phyloP scores from a whole-genome alignment of 37 sponge, comb jelly and placozoan species.

The Haliclona indistincta region DNA sequence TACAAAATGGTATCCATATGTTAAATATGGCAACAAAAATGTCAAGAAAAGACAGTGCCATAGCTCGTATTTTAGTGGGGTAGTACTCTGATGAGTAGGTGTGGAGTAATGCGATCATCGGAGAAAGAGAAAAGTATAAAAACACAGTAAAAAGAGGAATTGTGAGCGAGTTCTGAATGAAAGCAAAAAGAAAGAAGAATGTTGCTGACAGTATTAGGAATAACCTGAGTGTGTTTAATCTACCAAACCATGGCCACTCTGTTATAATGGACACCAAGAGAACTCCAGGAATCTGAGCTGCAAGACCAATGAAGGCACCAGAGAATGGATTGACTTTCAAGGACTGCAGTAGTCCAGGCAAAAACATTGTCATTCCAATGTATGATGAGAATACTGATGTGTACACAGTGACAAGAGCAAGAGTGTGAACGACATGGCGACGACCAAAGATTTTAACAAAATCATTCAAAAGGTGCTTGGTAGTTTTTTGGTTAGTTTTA shows the following conservation, averaged over 20 bases:
- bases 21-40: not conserved
- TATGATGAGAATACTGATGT: slow-evolving; percentile 7
- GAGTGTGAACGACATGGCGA: slow-evolving; percentile 22
- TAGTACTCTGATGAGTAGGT: slow-evolving; percentile 61
- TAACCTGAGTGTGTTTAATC: slow-evolving; percentile 55
- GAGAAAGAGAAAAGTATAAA: slow-evolving; percentile 44
- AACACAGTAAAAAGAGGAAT: slow-evolving; percentile 41
- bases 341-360: slow-evolving; percentile 22
- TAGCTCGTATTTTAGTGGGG: slow-evolving; percentile 42
- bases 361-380: slow-evolving; percentile 32
- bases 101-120: slow-evolving; percentile 38
- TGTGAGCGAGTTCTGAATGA: slow-evolving; percentile 20
- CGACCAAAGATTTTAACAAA: slow-evolving; percentile 26
- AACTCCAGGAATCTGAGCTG: slow-evolving; percentile 62
- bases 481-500: not conserved
- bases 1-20: slow-evolving; percentile 21
- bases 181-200: slow-evolving; percentile 39
- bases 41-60: slow-evolving; percentile 13
- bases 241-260: slow-evolving; percentile 57
- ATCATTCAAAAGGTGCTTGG: not conserved
- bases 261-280: slow-evolving; percentile 53
- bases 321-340: slow-evolving; percentile 35
- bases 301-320: slow-evolving; percentile 23
- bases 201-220: slow-evolving; percentile 8
- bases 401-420: slow-evolving; percentile 13